Conservation (phyloP, 2,888 invertebrate genomes). For the Kryphioiulus occultus region DNA sequence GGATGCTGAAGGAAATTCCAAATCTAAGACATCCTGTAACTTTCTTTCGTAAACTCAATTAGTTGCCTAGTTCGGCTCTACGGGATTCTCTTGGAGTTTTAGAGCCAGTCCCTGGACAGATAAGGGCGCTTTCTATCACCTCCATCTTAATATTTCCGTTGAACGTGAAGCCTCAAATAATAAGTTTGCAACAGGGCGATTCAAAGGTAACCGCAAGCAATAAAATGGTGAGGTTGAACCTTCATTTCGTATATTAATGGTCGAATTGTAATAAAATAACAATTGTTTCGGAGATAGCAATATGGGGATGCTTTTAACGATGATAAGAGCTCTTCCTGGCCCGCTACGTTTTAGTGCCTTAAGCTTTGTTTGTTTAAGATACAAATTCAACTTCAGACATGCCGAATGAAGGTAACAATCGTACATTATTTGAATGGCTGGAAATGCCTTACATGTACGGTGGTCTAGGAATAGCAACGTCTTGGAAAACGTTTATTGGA, state of each 20-base stretch:
- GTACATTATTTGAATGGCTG: too few species aligned
- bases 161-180: background rate
- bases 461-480: too few species aligned
- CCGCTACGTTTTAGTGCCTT: background rate
- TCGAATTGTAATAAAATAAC: slow-evolving; percentile 35
- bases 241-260: slow-evolving; percentile 24
- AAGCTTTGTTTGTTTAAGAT: slow-evolving; percentile 18
- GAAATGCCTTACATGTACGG: background rate
- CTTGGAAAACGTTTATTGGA: background rate
- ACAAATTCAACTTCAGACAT: background rate
- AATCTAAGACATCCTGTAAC: background rate
- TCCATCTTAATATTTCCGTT: slow-evolving; percentile 4
- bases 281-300: background rate
- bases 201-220: slow-evolving; percentile 13
- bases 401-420: background rate
- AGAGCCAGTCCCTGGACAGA: background rate
- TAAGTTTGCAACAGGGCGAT: background rate
- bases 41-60: background rate
- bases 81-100: background rate
- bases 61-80: background rate
- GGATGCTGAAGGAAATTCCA: too few species aligned
- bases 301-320: background rate
- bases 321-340: background rate
- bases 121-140: slow-evolving; percentile 17
- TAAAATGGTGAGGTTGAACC: slow-evolving; percentile 14